Conservation (phyloP, 2,797 vertebrate species). For the Falco novaeseelandiae region DNA sequence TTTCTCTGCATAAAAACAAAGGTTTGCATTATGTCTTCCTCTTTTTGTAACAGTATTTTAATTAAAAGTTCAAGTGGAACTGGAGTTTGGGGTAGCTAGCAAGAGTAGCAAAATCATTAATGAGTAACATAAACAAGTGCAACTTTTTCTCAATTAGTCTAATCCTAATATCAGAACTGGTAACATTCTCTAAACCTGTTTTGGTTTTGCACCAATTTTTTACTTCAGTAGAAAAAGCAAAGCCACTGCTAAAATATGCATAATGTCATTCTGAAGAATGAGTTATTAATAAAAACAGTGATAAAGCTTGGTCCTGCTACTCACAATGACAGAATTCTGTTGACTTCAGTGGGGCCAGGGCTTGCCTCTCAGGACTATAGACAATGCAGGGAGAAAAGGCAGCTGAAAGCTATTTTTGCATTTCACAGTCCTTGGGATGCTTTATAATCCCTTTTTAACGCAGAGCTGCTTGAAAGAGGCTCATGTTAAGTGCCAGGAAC, state of each 20-base stretch:
- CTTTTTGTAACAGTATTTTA: not conserved
- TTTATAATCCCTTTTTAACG: not conserved
- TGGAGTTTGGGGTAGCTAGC: not conserved
- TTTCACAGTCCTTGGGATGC: not conserved
- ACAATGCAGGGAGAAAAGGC: not conserved
- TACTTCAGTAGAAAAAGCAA: not conserved
- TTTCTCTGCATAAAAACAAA: not conserved
- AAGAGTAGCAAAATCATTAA: not conserved
- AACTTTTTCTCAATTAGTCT: not conserved
- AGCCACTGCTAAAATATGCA: not conserved
- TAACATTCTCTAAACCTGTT: not conserved
- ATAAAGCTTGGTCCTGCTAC: not conserved
- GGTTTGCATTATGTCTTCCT: not conserved
- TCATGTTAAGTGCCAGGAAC: not conserved
- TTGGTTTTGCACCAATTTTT: not conserved
- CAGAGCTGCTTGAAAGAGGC: not conserved
- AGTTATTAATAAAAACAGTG: conserved; percentile 15
- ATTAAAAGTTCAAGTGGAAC: not conserved
- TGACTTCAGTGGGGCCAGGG: not conserved
- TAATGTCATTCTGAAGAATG: not conserved
- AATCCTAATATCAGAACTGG: not conserved
- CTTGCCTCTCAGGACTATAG: not conserved
- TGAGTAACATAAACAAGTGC: not conserved
- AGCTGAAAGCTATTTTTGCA: not conserved
- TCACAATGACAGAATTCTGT: not conserved